These are phyloP conservation scores for Rhynchophorus ferrugineus DNA, from an alignment of 1,140 invertebrate species.

Conservation along the genomic window DNA sequence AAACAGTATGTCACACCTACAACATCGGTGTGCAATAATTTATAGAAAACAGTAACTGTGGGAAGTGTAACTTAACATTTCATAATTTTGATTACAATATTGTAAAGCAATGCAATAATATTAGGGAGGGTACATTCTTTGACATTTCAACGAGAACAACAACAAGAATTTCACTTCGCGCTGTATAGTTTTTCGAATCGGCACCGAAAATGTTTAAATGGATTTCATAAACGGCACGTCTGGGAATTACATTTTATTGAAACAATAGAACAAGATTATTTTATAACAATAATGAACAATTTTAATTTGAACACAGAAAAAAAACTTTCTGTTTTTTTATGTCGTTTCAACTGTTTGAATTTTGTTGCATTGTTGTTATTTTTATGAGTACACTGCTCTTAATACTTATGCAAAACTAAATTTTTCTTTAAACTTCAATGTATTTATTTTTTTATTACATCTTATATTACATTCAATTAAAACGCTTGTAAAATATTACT, in stretches of 20 bases:
- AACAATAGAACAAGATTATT: not conserved
- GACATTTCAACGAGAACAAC: not conserved
- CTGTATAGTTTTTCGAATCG: too few relatives aligned
- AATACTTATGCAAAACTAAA: too few relatives aligned
- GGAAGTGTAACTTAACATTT: not conserved
- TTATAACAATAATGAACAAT: not conserved
- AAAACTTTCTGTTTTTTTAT: too few relatives aligned
- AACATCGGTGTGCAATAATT: not conserved
- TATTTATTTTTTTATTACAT: too few relatives aligned
- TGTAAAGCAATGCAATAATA: not conserved
- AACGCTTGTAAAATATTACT: too few relatives aligned
- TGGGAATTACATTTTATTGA: not conserved
- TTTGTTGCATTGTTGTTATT: too few relatives aligned
- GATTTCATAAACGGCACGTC: not conserved
- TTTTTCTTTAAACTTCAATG: too few relatives aligned
- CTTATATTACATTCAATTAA: too few relatives aligned
- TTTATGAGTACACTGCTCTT: too few relatives aligned
- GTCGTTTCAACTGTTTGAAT: too few relatives aligned
- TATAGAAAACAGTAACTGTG: not conserved
- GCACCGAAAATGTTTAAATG: not conserved
- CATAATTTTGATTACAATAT: not conserved
- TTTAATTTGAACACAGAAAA: too few relatives aligned
- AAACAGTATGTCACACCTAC: not conserved
- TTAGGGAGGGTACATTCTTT: not conserved
- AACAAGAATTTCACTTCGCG: not conserved